Base-by-base conservation (phyloP, 2,113 vertebrate species). In the Corvus moneduloides region DNA sequence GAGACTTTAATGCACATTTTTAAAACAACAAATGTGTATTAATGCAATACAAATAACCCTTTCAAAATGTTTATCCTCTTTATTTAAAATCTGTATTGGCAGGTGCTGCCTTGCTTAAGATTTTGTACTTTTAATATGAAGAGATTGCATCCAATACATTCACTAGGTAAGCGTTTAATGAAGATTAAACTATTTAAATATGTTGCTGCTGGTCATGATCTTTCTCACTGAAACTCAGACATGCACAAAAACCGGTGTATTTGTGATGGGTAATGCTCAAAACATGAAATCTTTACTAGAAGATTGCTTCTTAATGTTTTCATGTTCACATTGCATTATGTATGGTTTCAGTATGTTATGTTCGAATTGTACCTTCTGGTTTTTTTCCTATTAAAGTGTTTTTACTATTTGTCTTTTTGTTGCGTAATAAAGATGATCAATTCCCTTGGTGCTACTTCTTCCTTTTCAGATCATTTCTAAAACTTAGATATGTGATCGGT, bases 1-100 rank as follows among this genome's bases (percentile, higher is more conserved):
- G 55, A 83, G 68, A 87, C 72, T 93, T 74, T 48, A 92, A 84
- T 84, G 62, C 88, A 68, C 90, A 49, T 84, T 92, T 92, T 96
- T 73, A 61, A 90, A 94, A 43, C 69, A 75, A 72, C 76, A 61
- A 68, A 72, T 92, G 86, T 92, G 61, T 90, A 81, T 90, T 77
- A 76, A 89, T 69, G 92, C 92, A 96, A 84, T 95, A 93, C 46
- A n/a, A 74, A 79, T 75, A 81, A 46, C 4, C 1, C 75, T 71
- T 67, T 44, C 26, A 75, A 77, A 80, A 46, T 66, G 46, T 87
- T 89, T 72, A 68, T 81, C 37, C 54, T 89, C 76, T 79, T 89
- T 86, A 87, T 92, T 97, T 92, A 72, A 92, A 86, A 86, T 96
- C 90, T 97, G 93, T 93, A 94, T 93, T 97, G 92, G 96, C 76